Base-by-base conservation (phyloP, 2,888 invertebrate genomes). In the Balanococcus diminutus region DNA sequence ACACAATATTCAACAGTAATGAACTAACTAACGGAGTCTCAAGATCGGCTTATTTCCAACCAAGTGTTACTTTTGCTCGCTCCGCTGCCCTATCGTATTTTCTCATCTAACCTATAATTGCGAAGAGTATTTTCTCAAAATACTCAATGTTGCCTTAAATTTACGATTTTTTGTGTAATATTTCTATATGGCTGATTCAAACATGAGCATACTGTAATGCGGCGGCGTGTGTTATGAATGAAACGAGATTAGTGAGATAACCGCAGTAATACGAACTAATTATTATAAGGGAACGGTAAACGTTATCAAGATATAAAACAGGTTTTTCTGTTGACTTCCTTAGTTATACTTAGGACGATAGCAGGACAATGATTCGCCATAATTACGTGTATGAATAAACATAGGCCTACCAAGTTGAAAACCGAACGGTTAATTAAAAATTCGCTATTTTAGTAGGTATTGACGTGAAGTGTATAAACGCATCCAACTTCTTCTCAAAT, bases 321-420 rank as follows among this genome's bases (percentile, higher is more conserved):
- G 75, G 36, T 79, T 36, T 22, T 19, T 79, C 56, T 11, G 36
- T 36, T 36, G 75, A 79, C 75, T 79, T 79, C 75, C 75, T 79
- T 36, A 56, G 8, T 42, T 56, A 79, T 79, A 22, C n/a, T 32
- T 36, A 28, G 4, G 32, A 32, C 36, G 75, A 32, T 36, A 36
- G 75, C 75, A 28, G 36, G 32, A 79, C 75, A 36, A 79, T 79
- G 75, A 79, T 79, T 79, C 75, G 36, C 75, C 36, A 36, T 67
- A 79, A 36, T 79, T n/a, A 32, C 32, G 36, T 36, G 75, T 79
- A 79, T 79, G 36, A 79, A 79, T 79, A 79, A 79, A 79, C 75
- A 79, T 79, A n/a, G n/a, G 9, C n/a, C 11, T 46, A 46, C n/a
- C 4, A 19, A 25, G 32, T 79, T 28, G 25, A 36, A 79, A 36